phyloP scores from a whole-genome alignment of 1,140 invertebrate species.

The Leucophenga varia region DNA sequence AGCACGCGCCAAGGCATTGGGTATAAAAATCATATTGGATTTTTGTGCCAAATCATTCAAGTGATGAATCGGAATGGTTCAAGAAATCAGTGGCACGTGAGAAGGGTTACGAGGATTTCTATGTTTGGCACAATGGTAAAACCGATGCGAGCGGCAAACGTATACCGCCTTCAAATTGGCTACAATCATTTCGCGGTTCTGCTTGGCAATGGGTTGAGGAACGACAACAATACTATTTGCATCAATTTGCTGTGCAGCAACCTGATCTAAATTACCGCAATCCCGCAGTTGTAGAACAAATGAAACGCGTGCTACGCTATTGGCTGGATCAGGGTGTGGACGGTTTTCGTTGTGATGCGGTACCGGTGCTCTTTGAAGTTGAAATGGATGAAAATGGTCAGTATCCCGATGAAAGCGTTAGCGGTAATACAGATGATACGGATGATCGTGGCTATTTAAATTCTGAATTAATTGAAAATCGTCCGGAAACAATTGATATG shows the following conservation, averaged over 20 bases:
- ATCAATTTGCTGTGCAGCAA: constrained; percentile 64
- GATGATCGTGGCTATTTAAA: constrained; percentile 61
- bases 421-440: constrained; percentile 45
- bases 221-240: constrained; percentile 67
- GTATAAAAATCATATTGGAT: constrained; percentile 48
- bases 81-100: constrained; percentile 62
- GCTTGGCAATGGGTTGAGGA: constrained; percentile 65
- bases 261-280: constrained; percentile 73
- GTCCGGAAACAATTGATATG: constrained; percentile 63
- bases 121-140: constrained; percentile 67
- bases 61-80: constrained; percentile 71
- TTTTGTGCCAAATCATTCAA: constrained; percentile 72
- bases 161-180: constrained; percentile 69
- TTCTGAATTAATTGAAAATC: constrained; percentile 66
- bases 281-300: constrained; percentile 62
- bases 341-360: constrained; percentile 71
- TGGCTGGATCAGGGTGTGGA: constrained; percentile 75
- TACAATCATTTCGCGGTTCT: constrained; percentile 60
- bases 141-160: constrained; percentile 31
- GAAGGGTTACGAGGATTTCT: constrained; percentile 67
- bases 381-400: constrained; percentile 55
- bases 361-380: constrained; percentile 62
- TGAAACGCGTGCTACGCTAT: constrained; percentile 69
- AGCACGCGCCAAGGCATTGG: constrained; percentile 59
- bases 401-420: constrained; percentile 61